These are phyloP conservation scores for Petrolisthes cinctipes DNA, from an alignment of 2,888 invertebrate genomes.

Conservation along the genomic window DNA sequence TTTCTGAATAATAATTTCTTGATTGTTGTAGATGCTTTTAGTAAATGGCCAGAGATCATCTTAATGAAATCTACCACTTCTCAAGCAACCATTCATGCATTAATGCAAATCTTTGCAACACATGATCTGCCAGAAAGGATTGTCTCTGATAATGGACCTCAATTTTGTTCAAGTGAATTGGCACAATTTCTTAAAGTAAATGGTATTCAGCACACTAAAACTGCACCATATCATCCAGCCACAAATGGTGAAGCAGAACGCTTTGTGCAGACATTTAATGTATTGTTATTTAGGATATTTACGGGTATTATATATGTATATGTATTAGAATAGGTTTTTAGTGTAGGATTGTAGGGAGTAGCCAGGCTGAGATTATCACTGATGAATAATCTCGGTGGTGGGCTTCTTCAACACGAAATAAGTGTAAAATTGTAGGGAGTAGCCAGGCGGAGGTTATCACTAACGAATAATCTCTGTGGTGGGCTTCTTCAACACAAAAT, in stretches of 20 bases:
- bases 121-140: slow-evolving; percentile 66
- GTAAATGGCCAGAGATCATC: slow-evolving; percentile 64
- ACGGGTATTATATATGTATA: too few relatives aligned
- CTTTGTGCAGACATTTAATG: slow-evolving; percentile 66
- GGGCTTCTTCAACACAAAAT: too few relatives aligned
- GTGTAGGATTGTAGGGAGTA: too few relatives aligned
- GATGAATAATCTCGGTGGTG: too few relatives aligned
- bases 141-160: slow-evolving; percentile 67
- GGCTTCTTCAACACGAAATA: too few relatives aligned
- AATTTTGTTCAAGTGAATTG: slow-evolving; percentile 67
- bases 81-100: slow-evolving; percentile 49
- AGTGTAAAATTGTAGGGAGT: too few relatives aligned
- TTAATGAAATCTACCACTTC: slow-evolving; percentile 51
- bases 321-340: too few relatives aligned
- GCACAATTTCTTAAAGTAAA: slow-evolving; percentile 57
- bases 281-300: too few relatives aligned
- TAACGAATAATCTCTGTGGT: too few relatives aligned
- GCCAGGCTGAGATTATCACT: too few relatives aligned
- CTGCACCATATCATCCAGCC: slow-evolving; percentile 65
- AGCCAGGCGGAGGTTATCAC: too few relatives aligned
- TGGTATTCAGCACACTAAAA: slow-evolving; percentile 62
- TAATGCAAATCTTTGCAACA: slow-evolving; percentile 64
- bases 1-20: slow-evolving; percentile 65
- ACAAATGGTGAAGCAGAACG: slow-evolving; percentile 65
- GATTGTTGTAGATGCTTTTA: slow-evolving; percentile 66